Evolutionary conservation across 2,797 vertebrate genomes (phyloP).

Genomic region (Pangasius macronema): DNA sequence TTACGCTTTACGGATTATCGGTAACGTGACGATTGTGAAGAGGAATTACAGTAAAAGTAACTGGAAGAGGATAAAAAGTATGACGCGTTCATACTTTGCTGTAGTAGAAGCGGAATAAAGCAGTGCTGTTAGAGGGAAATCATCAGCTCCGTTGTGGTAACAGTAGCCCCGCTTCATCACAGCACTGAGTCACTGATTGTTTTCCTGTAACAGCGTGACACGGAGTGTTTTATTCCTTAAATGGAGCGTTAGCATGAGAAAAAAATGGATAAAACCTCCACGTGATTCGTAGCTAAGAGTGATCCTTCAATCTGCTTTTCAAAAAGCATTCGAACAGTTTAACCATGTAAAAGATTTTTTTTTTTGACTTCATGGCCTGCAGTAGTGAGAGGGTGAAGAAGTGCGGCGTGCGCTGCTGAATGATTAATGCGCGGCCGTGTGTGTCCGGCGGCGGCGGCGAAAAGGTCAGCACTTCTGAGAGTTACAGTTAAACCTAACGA

Average conservation of each 20-base stretch:
- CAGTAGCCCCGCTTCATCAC: neutral
- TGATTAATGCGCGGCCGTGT: constrained; percentile 49
- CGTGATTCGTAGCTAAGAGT: neutral
- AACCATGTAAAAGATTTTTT: neutral
- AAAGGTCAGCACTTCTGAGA: constrained; percentile 54
- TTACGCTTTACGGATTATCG: neutral
- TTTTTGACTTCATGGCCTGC: neutral
- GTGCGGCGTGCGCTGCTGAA: constrained; percentile 34
- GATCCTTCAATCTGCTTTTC: neutral
- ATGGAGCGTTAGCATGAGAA: neutral
- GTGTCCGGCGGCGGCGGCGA: constrained; percentile 33
- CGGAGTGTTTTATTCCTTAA: neutral
- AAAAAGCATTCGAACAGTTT: neutral
- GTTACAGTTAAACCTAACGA: constrained; percentile 32
- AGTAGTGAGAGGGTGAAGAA: neutral
- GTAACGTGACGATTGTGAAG: neutral
- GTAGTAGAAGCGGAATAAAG: neutral
- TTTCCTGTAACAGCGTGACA: neutral
- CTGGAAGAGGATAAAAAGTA: neutral
- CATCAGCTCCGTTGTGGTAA: neutral
- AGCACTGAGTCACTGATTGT: neutral
- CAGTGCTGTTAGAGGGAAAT: neutral
- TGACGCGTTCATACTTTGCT: too few relatives aligned
- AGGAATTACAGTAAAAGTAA: neutral
- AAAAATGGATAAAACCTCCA: neutral